Evolutionary conservation across 2,797 vertebrate species (phyloP), one percentile per base, ranked within the genome.

Genomic region (Danio aesculapii): DNA sequence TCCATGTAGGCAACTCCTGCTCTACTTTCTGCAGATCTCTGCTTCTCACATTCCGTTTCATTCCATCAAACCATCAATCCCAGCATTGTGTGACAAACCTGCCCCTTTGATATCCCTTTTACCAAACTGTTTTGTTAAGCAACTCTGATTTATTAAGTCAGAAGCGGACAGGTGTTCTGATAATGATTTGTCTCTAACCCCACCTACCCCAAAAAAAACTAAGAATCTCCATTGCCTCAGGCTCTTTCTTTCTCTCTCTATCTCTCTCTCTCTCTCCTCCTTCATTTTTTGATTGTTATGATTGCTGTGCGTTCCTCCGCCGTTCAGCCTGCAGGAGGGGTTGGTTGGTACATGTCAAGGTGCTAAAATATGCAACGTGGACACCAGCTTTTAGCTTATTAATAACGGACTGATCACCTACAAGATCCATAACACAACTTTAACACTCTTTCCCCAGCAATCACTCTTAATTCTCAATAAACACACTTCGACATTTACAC

Each of bases 301-400:
- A 92, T 89, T 92, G 88, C 88, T 75, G 86, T 50, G 86, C 88
- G 91, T 92, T 93, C 91, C 87, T 92, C 81, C 77, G 77, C 86
- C 85, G 85, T 91, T 86, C 64, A 85, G 93, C 94, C 92, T 92
- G 92, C 89, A 93, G 92, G 91, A 92, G 89, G 90, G 92, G 90
- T 92, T 88, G 90, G 93, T 94, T 92, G 89, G 89, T 94, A 94
- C 94, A 91, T 93, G 94, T 95, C 90, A 88, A 86, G 11, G 50
- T 83, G 85, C 83, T 87, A 87, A 93, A 88, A 90, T 93, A 95
- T 94, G 93, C 86, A n/a, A 87, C 19, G 83, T 90, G 91, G 91
- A 92, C 92, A 88, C 69, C 64, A 71, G 68, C 76, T 71, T 72
- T 84, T 71, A 8, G 11, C 73, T 75, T 64, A 79, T 77, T 83